These are phyloP conservation scores for Caenorhabditis briggsae DNA, from an alignment of 1,140 invertebrate genomes.

Conservation along the genomic window DNA sequence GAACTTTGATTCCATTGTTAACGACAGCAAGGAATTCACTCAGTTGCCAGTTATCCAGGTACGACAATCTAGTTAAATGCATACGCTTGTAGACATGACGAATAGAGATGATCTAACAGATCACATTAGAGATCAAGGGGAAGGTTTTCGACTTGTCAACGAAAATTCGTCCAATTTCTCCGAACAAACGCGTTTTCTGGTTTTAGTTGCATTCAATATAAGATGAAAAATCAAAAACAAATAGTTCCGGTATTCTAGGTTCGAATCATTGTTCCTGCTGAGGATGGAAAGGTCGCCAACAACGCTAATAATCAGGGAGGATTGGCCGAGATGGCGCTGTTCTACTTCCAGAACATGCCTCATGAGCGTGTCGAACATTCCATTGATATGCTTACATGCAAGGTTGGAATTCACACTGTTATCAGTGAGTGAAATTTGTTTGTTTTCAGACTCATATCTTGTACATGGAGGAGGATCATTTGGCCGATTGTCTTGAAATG, in stretches of 20 bases:
- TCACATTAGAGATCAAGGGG: slow-evolving; percentile 16
- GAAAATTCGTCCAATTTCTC: not conserved
- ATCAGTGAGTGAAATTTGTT: not conserved
- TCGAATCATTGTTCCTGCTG: slow-evolving; percentile 69
- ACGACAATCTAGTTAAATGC: not conserved
- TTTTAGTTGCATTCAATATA: not conserved
- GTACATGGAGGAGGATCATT: slow-evolving; percentile 84
- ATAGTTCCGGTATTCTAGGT: slow-evolving; percentile 20
- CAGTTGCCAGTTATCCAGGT: slow-evolving; percentile 82
- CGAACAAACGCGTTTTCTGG: not conserved
- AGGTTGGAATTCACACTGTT: slow-evolving; percentile 52
- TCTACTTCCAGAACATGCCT: slow-evolving; percentile 68
- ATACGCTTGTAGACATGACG: not conserved
- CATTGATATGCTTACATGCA: slow-evolving; percentile 66
- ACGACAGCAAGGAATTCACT: slow-evolving; percentile 80
- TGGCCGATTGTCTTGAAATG: slow-evolving; percentile 86
- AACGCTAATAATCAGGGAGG: slow-evolving; percentile 40
- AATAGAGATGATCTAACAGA: not conserved
- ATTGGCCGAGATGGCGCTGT: slow-evolving; percentile 59
- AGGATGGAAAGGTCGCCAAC: slow-evolving; percentile 53
- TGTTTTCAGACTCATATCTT: slow-evolving; percentile 83
- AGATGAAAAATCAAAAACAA: not conserved
- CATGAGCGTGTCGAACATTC: slow-evolving; percentile 70
- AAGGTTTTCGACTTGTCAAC: slow-evolving; percentile 18
- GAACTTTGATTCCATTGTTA: slow-evolving; percentile 82